These are phyloP conservation scores for Phallusia fumigata DNA, from an alignment of 23 tunicate genomes.

Conservation along the genomic window DNA sequence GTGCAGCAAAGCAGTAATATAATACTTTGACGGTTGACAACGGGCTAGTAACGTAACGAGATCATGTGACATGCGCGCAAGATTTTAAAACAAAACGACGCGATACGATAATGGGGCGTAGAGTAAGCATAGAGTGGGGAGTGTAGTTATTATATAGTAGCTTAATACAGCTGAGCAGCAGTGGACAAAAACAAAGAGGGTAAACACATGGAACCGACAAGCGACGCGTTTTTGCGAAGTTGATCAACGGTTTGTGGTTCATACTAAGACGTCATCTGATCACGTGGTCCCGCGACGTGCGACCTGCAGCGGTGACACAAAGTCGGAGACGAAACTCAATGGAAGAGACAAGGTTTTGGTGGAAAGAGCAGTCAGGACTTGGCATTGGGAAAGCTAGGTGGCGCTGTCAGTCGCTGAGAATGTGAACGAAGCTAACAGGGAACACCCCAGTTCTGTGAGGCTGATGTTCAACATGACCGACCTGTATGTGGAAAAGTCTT, in stretches of 20 bases:
- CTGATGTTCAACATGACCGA: conserved; percentile 92
- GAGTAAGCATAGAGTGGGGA: no score
- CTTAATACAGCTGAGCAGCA: neutral
- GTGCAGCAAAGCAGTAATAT: no score
- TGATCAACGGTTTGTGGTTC: no score
- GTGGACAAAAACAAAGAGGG: neutral
- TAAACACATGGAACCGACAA: neutral
- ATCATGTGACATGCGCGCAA: neutral
- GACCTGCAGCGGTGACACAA: no score
- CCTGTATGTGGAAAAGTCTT: conserved; percentile 15
- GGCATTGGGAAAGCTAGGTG: neutral
- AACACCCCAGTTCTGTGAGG: conserved; percentile 92
- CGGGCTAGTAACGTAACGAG: conserved; percentile 6
- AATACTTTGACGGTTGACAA: neutral
- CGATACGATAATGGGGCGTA: neutral
- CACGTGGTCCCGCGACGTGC: no score
- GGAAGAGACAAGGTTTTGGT: no score
- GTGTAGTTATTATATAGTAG: neutral
- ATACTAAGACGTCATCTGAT: no score
- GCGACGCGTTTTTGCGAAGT: no score
- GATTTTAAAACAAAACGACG: neutral
- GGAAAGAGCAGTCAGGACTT: no score
- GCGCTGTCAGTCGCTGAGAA: conserved; percentile 31
- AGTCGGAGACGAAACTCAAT: no score
- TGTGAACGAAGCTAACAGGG: conserved; percentile 87